Conservation (phyloP, 2,888 invertebrate genomes). For the Cheilosia pagana region DNA sequence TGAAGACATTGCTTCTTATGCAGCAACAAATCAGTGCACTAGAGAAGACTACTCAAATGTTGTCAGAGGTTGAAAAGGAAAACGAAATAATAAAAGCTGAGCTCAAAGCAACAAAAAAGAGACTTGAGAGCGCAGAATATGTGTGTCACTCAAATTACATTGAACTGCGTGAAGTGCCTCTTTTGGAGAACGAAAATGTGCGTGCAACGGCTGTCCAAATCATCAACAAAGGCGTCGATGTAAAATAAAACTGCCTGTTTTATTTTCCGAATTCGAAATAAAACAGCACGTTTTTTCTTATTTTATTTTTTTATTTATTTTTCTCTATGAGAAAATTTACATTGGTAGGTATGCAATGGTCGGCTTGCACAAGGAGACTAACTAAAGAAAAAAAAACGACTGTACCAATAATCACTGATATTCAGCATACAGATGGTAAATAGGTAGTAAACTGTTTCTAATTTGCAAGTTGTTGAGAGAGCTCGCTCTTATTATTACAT, state of each 20-base stretch:
- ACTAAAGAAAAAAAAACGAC: not conserved
- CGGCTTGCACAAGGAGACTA: slow-evolving; percentile 6
- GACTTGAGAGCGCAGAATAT: slow-evolving; percentile 18
- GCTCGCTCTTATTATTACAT: not conserved
- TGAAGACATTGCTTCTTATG: not conserved
- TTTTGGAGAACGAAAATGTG: slow-evolving; percentile 28
- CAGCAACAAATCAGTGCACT: too few relatives aligned
- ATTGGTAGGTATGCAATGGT: slow-evolving; percentile 16
- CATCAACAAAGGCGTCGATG: slow-evolving; percentile 5
- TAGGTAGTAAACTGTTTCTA: slow-evolving; percentile 3
- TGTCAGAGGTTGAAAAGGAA: not conserved
- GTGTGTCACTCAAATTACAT: slow-evolving; percentile 15
- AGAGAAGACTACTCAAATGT: too few relatives aligned
- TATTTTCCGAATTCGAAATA: slow-evolving; percentile 2
- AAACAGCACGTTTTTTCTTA: slow-evolving; percentile 11
- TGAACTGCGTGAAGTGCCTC: slow-evolving; percentile 9
- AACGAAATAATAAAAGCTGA: slow-evolving; percentile 19
- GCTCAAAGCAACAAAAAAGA: slow-evolving; percentile 21
- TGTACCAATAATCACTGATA: slow-evolving; percentile 6
- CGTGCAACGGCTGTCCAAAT: not conserved
- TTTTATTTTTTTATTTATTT: slow-evolving; percentile 5
- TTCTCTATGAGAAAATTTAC: slow-evolving; percentile 6
- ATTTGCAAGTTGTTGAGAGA: not conserved
- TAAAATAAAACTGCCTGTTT: slow-evolving; percentile 14
- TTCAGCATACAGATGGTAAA: not conserved